phyloP scores from a whole-genome alignment of 2,113 vertebrate species.

The Microtus richardsoni region DNA sequence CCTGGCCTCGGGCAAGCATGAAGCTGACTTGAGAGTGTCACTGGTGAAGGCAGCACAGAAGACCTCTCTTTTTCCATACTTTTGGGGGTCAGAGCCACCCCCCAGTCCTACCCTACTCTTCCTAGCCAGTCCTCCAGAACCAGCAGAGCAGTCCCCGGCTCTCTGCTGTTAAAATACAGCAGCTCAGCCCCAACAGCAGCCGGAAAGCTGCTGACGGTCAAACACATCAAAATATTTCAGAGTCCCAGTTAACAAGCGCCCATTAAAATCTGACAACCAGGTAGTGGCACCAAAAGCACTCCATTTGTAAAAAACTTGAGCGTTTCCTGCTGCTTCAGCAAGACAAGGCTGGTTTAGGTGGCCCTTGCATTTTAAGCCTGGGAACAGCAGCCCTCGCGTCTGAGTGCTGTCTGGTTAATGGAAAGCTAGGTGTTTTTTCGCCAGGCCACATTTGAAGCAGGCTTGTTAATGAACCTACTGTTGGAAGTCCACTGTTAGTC shows the following conservation, averaged over 20 bases:
- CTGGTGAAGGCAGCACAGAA: accelerated
- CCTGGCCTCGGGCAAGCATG: background rate
- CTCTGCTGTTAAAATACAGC: constrained; percentile 76
- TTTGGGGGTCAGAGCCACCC: background rate
- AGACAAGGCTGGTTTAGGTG: constrained; percentile 71
- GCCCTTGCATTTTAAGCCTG: constrained; percentile 68
- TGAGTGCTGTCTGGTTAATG: constrained; percentile 44
- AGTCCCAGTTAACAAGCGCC: constrained; percentile 81
- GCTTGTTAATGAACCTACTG: constrained; percentile 70
- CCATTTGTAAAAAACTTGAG: background rate
- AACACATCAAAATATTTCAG: constrained; percentile 83
- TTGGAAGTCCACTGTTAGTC: constrained; percentile 38
- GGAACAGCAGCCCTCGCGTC: constrained; percentile 18
- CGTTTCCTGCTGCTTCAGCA: constrained; percentile 67
- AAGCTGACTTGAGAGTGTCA: constrained; percentile 10
- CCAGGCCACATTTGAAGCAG: constrained; percentile 70
- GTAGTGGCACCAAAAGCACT: constrained; percentile 66
- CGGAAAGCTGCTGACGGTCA: constrained; percentile 81
- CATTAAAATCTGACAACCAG: constrained; percentile 83
- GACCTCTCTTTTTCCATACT: background rate
- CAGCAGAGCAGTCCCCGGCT: constrained; percentile 72
- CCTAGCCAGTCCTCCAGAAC: background rate
- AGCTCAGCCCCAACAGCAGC: constrained; percentile 58
- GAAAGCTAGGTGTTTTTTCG: constrained; percentile 62
- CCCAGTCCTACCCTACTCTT: accelerated